A percentile compares a stretch with the other conserved stretches of the same genome.
Evolutionary conservation across 2,888 invertebrate genomes (phyloP).

Genomic region (Spodoptera picta): DNA sequence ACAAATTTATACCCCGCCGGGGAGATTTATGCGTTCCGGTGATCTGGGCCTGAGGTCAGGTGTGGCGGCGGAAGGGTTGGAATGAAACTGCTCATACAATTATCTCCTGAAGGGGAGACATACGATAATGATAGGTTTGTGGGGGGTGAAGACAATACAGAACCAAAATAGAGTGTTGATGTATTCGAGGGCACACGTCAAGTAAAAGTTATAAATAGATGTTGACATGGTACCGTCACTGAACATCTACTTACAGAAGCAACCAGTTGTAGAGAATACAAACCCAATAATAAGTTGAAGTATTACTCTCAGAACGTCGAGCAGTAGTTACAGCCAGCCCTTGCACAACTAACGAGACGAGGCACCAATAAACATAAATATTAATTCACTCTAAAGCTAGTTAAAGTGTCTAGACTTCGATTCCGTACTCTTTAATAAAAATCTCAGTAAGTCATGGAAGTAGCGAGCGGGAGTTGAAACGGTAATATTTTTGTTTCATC

Average conservation of each 20-base stretch:
- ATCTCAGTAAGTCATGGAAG: constrained; percentile 21
- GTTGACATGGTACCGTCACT: too few species aligned
- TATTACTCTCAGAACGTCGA: too few species aligned
- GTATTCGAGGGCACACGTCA: too few species aligned
- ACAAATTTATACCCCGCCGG: constrained; percentile 53
- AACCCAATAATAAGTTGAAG: too few species aligned
- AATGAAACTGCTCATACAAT: constrained; percentile 26
- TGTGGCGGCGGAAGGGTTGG: constrained; percentile 32
- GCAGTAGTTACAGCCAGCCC: too few species aligned
- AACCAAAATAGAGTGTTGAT: too few species aligned
- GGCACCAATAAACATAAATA: background rate
- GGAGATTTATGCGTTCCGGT: constrained; percentile 55
- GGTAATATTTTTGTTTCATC: constrained; percentile 44
- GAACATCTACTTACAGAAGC: too few species aligned
- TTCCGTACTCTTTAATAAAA: constrained; percentile 5
- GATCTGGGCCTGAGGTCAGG: constrained; percentile 45
- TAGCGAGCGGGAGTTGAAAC: constrained; percentile 8
- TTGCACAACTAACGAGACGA: too few species aligned
- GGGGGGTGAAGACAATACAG: background rate
- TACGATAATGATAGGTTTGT: background rate
- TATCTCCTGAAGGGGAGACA: constrained; percentile 4
- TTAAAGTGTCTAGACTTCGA: constrained; percentile 6
- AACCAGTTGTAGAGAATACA: too few species aligned
- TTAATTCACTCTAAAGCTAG: background rate
- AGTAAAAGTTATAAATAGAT: too few species aligned